Conservation (phyloP, 2,888 invertebrate genomes). For the Antheraea assamensis region DNA sequence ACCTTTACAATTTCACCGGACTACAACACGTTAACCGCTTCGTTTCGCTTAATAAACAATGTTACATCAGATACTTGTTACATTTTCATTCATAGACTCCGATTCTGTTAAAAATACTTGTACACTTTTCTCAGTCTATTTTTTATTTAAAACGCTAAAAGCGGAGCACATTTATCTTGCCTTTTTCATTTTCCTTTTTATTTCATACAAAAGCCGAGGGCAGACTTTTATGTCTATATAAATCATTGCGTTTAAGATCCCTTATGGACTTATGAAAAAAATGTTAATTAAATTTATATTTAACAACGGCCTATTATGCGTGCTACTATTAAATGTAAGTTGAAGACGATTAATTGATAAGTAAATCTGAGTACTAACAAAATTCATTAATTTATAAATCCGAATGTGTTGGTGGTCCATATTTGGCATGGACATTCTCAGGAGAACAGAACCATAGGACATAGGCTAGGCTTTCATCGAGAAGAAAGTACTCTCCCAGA, state of each 20-base stretch:
- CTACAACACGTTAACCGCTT: too few relatives aligned
- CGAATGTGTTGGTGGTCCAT: too few relatives aligned
- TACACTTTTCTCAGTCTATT: slow-evolving; percentile 25
- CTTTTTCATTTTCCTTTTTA: slow-evolving; percentile 47
- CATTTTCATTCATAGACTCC: background rate
- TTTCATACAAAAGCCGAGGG: slow-evolving; percentile 35
- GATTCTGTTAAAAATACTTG: slow-evolving; percentile 24
- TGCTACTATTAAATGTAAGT: background rate
- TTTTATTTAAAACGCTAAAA: slow-evolving; percentile 40
- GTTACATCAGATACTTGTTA: background rate
- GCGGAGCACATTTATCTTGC: slow-evolving; percentile 44
- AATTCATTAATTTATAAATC: too few relatives aligned
- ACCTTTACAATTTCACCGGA: too few relatives aligned
- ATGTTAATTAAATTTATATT: slow-evolving; percentile 22
- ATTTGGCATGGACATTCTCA: too few relatives aligned
- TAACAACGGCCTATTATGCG: background rate
- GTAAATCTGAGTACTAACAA: too few relatives aligned
- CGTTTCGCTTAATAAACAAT: too few relatives aligned
- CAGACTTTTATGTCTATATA: slow-evolving; percentile 39
- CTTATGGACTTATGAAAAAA: slow-evolving; percentile 26
- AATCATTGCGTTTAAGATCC: slow-evolving; percentile 39
- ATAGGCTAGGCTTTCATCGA: too few relatives aligned
- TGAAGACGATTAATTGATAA: background rate
- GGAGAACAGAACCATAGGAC: too few relatives aligned
- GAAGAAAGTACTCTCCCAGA: too few relatives aligned